These are phyloP conservation scores for Hycleus phaleratus DNA, from an alignment of 1,140 invertebrate genomes.

Conservation along the genomic window DNA sequence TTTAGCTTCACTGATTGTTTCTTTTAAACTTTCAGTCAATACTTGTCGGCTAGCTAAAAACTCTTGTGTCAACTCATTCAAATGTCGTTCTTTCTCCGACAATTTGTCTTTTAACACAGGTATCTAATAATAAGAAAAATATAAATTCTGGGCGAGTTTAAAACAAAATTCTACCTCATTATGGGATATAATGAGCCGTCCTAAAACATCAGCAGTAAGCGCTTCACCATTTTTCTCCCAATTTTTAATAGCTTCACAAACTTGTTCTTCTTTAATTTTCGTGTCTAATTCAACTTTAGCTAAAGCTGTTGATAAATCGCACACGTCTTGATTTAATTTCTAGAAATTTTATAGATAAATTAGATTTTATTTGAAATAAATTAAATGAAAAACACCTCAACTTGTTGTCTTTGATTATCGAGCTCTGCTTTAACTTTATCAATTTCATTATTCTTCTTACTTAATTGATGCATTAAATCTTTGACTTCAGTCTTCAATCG, in stretches of 20 bases:
- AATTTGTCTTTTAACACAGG: conserved; percentile 36
- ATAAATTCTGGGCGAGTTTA: not conserved
- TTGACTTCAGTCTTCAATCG: conserved; percentile 47
- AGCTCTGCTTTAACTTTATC: conserved; percentile 45
- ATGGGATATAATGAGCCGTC: conserved; percentile 32
- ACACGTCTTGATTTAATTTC: conserved; percentile 48
- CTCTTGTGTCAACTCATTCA: conserved; percentile 39
- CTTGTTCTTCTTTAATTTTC: conserved; percentile 36
- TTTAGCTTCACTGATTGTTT: conserved; percentile 40
- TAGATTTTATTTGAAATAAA: not conserved
- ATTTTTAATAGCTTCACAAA: conserved; percentile 28
- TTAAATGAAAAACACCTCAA: conserved; percentile 22
- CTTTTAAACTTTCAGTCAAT: conserved; percentile 40
- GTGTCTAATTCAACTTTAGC: conserved; percentile 39
- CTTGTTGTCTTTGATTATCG: conserved; percentile 41
- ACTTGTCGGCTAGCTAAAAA: conserved; percentile 36
- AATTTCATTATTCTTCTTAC: conserved; percentile 45
- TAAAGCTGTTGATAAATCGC: conserved; percentile 45
- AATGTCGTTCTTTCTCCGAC: conserved; percentile 38
- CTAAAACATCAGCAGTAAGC: conserved; percentile 34
- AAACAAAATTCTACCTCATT: conserved; percentile 32
- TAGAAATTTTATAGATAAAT: conserved; percentile 18
- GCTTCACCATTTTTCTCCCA: conserved; percentile 37
- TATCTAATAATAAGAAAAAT: conserved; percentile 23
- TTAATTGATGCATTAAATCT: conserved; percentile 45